phyloP scores from a whole-genome alignment of 2,797 vertebrate genomes.

The Balearica regulorum region DNA sequence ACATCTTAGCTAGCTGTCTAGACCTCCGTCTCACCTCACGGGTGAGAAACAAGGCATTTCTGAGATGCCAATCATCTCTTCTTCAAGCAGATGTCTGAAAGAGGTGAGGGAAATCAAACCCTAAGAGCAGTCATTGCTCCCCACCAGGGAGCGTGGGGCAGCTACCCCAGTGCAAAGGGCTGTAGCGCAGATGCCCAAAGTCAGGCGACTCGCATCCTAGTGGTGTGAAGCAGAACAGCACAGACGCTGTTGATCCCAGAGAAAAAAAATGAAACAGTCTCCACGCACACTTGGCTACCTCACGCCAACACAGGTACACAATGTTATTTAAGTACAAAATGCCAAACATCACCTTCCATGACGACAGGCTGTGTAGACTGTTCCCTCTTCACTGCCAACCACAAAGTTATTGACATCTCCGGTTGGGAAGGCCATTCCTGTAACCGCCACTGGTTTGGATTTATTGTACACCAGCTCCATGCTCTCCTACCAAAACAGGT shows the following conservation, averaged over 20 bases:
- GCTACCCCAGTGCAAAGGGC: not conserved
- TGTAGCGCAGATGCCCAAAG: not conserved
- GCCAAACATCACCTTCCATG: slow-evolving; percentile 88
- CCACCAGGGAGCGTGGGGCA: not conserved
- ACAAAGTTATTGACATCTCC: slow-evolving; percentile 99
- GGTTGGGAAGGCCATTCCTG: slow-evolving; percentile 95
- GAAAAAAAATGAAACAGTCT: not conserved
- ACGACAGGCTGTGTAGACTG: slow-evolving; percentile 96
- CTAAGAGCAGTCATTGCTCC: not conserved
- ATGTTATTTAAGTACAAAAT: not conserved
- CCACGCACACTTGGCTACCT: not conserved
- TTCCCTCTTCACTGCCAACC: slow-evolving; percentile 97
- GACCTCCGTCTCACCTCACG: not conserved
- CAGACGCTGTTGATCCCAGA: not conserved
- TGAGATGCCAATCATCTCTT: not conserved
- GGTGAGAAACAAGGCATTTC: not conserved
- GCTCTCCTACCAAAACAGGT: slow-evolving; percentile 85
- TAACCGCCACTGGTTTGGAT: slow-evolving; percentile 96
- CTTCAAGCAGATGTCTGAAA: not conserved
- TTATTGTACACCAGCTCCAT: slow-evolving; percentile 99
- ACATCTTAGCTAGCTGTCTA: not conserved
- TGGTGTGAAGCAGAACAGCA: not conserved
- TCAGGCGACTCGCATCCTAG: not conserved
- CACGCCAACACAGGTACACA: not conserved
- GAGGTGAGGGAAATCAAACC: not conserved